Conservation (phyloP, 2,113 vertebrate genomes). For the Megaptera novaeangliae region DNA sequence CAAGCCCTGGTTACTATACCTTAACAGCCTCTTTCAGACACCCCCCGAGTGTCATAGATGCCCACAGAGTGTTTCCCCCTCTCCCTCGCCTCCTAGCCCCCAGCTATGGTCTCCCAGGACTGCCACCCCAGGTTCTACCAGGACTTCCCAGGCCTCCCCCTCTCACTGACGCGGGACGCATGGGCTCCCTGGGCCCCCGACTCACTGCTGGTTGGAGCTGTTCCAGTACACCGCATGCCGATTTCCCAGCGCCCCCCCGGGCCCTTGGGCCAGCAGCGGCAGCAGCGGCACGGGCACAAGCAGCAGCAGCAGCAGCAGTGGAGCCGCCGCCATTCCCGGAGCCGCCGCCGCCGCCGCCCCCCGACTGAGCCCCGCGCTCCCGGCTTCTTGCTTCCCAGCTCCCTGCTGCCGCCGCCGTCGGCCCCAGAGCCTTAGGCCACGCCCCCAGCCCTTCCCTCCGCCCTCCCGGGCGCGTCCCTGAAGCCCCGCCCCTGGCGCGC, state of each 20-base stretch:
- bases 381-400: slow-evolving; percentile 64
- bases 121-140: background rate
- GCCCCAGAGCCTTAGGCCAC: slow-evolving; percentile 48
- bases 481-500: slow-evolving; percentile 63
- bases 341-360: slow-evolving; percentile 73
- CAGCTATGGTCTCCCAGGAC: background rate
- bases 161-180: background rate
- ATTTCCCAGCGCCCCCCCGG: slow-evolving; percentile 81
- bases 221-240: slow-evolving; percentile 95
- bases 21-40: slow-evolving; percentile 30
- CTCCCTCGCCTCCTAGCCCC: background rate
- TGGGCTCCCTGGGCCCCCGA: slow-evolving; percentile 58
- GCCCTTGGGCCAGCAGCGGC: slow-evolving; percentile 75
- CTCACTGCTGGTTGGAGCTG: slow-evolving; percentile 97
- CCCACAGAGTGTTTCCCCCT: background rate
- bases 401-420: slow-evolving; percentile 53
- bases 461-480: slow-evolving; percentile 54
- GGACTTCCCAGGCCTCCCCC: slow-evolving; percentile 23
- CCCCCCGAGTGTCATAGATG: slow-evolving; percentile 47
- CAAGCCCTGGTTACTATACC: slow-evolving; percentile 10
- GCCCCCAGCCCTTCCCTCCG: slow-evolving; percentile 46
- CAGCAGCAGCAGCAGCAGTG: slow-evolving; percentile 74
- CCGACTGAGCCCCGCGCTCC: slow-evolving; percentile 72
- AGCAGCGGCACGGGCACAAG: slow-evolving; percentile 76
- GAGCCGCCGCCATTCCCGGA: slow-evolving; percentile 78